A percentile compares a stretch with the other conserved stretches of the same genome.
Evolutionary conservation across 2,113 vertebrate species (phyloP).

Genomic region (Alethe castanea): DNA sequence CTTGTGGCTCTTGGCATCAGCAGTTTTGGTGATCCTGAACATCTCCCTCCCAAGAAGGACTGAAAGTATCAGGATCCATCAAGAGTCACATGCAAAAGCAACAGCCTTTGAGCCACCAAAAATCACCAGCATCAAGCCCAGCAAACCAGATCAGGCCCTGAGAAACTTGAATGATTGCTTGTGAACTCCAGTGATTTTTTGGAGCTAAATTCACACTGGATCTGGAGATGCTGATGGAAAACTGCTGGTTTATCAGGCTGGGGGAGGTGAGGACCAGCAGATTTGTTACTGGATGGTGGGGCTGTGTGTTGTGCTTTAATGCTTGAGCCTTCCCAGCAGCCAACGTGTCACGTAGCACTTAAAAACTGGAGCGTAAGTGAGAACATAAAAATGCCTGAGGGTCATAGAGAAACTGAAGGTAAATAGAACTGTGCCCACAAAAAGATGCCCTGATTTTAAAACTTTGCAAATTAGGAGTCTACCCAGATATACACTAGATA

Average conservation of each 20-base stretch:
- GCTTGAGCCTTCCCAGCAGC: background rate
- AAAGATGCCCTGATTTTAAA: background rate
- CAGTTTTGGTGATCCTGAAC: background rate
- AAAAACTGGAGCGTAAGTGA: background rate
- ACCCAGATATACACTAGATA: background rate
- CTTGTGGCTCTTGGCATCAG: background rate
- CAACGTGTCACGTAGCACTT: accelerated
- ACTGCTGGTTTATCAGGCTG: background rate
- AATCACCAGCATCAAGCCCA: background rate
- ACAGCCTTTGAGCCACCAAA: background rate
- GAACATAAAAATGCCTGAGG: background rate
- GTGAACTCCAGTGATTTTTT: background rate
- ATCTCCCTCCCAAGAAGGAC: background rate
- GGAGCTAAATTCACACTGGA: background rate
- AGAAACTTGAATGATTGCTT: background rate
- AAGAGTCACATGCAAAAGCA: background rate
- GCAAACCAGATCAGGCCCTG: background rate
- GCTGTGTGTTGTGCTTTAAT: background rate
- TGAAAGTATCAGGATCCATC: background rate
- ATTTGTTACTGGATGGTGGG: background rate
- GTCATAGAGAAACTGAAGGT: background rate
- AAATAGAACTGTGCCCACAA: background rate
- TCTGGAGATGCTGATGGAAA: background rate
- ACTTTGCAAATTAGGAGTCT: background rate
- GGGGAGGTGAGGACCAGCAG: background rate